Percentiles rank a stretch among this genome's conserved stretches.
phyloP scores from a whole-genome alignment of 2,888 invertebrate genomes.

The Drosophila mercatorum region DNA sequence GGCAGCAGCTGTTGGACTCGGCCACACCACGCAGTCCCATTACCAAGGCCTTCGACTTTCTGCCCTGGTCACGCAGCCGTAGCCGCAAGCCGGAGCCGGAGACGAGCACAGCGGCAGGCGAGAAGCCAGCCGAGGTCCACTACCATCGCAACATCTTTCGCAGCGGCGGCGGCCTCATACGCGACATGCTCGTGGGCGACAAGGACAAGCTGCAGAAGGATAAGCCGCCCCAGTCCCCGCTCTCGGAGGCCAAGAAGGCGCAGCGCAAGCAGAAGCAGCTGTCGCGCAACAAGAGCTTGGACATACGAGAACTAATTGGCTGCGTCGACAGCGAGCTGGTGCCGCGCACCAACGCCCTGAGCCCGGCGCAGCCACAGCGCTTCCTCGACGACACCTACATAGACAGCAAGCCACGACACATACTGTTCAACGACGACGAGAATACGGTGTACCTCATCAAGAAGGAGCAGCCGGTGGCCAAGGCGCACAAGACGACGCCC shows the following conservation, averaged over 20 bases:
- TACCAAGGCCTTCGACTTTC: slow-evolving; percentile 84
- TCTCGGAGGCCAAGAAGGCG: slow-evolving; percentile 50
- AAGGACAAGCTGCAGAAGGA: slow-evolving; percentile 77
- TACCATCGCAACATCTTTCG: slow-evolving; percentile 83
- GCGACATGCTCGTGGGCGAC: slow-evolving; percentile 82
- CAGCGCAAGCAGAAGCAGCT: slow-evolving; percentile 65
- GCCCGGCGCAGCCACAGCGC: slow-evolving; percentile 41
- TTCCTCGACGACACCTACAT: slow-evolving; percentile 68
- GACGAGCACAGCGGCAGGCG: slow-evolving; percentile 9
- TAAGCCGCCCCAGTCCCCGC: slow-evolving; percentile 65
- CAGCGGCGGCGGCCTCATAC: slow-evolving; percentile 81
- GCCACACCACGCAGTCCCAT: slow-evolving; percentile 80
- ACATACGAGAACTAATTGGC: slow-evolving; percentile 82
- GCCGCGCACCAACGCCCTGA: slow-evolving; percentile 70
- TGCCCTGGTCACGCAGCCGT: slow-evolving; percentile 82
- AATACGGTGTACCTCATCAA: slow-evolving; percentile 84
- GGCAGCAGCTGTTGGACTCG: slow-evolving; percentile 41
- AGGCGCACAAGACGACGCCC: slow-evolving; percentile 40
- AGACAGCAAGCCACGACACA: slow-evolving; percentile 76
- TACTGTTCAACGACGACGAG: slow-evolving; percentile 84
- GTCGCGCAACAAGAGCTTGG: slow-evolving; percentile 83
- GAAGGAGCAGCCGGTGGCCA: slow-evolving; percentile 82
- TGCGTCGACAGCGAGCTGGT: slow-evolving; percentile 77
- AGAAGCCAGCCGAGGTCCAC: slow-evolving; percentile 63
- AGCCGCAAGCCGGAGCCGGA: slow-evolving; percentile 44